These are phyloP conservation scores for Lasioglossum leucozonium DNA, from an alignment of 2,888 invertebrate species.

Conservation along the genomic window DNA sequence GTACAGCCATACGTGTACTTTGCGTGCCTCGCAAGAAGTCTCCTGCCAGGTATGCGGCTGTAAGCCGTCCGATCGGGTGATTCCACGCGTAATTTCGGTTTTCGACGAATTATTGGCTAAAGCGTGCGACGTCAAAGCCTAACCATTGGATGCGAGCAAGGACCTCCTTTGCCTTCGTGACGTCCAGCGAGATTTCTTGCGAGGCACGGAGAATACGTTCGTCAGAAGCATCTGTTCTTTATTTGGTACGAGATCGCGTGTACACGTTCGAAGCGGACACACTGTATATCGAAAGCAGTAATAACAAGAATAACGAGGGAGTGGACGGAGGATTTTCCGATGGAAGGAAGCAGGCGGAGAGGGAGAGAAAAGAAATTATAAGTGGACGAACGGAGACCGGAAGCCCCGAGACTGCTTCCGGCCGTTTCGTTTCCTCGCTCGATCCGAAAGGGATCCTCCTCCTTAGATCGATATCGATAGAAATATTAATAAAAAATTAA, in stretches of 20 bases:
- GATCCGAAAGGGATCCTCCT: slow-evolving; percentile 7
- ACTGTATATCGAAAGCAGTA: neutral
- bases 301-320: neutral
- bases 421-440: neutral
- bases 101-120: neutral
- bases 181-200: neutral
- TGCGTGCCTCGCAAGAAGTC: neutral
- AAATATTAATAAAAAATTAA: slow-evolving; percentile 7
- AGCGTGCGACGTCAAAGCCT: neutral
- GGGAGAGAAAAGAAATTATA: neutral
- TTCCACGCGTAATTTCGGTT: neutral
- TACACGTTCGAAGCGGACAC: neutral
- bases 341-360: neutral
- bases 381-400: neutral
- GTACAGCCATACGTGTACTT: neutral
- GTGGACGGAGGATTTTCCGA: neutral
- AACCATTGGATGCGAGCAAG: neutral
- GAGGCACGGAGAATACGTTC: neutral
- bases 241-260: neutral
- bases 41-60: neutral
- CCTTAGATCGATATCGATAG: slow-evolving; percentile 19
- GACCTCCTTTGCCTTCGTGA: no score
- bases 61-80: neutral
- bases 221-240: neutral
- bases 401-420: neutral